A percentile compares a stretch with the other conserved stretches of the same genome.
phyloP scores from a whole-genome alignment of 2,888 invertebrate genomes.

The Apotomis capreana region DNA sequence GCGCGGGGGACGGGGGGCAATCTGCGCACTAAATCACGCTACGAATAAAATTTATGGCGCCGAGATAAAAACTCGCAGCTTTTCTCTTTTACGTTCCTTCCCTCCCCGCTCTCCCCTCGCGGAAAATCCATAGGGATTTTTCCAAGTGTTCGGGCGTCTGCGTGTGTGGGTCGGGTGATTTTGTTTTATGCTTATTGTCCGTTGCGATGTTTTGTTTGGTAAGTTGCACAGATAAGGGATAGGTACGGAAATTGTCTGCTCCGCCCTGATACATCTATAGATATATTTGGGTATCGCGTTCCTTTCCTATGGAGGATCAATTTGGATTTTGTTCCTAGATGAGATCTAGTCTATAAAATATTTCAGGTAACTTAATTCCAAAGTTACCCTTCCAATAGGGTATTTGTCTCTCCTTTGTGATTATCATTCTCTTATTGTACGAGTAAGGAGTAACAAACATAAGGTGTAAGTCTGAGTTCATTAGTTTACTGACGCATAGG shows the following conservation, averaged over 20 bases:
- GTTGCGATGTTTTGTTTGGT: constrained; percentile 81
- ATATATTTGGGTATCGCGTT: constrained; percentile 17
- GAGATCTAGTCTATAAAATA: not conserved
- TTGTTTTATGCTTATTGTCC: constrained; percentile 83
- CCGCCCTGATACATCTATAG: constrained; percentile 35
- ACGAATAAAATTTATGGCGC: constrained; percentile 85
- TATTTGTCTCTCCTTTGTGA: too few species aligned
- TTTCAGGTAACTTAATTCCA: too few species aligned
- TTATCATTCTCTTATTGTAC: too few species aligned
- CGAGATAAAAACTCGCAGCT: constrained; percentile 85
- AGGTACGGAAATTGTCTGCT: constrained; percentile 70
- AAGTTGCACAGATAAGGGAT: constrained; percentile 79
- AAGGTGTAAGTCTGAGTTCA: too few species aligned
- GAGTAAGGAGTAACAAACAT: too few species aligned
- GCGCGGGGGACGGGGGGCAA: constrained; percentile 79
- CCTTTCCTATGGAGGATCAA: constrained; percentile 5
- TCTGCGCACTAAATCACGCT: constrained; percentile 85
- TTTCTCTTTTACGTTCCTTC: constrained; percentile 84
- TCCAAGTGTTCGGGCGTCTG: constrained; percentile 82
- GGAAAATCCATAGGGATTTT: constrained; percentile 84
- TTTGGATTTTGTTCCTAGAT: constrained; percentile 12
- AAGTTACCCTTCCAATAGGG: too few species aligned
- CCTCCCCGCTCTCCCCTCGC: constrained; percentile 66
- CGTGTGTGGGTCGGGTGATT: constrained; percentile 82
- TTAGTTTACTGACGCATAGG: too few species aligned